Evolutionary conservation across 1,140 invertebrate species (phyloP).

Genomic region (Parapsyche elsis): DNA sequence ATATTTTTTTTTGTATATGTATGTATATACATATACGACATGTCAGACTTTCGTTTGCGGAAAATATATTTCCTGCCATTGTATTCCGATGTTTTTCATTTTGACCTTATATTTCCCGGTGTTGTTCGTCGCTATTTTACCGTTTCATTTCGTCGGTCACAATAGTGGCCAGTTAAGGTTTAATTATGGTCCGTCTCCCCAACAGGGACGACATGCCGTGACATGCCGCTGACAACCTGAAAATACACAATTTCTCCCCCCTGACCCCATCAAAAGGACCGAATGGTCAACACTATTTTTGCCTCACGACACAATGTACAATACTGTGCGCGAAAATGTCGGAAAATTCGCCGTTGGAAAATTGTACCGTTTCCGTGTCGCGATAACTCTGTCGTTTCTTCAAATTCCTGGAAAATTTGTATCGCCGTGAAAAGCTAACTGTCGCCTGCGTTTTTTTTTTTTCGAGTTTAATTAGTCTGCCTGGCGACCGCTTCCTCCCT

Average conservation of each 20-base stretch:
- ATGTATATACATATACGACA: too few relatives aligned
- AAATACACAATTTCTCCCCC: not conserved
- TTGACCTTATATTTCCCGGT: too few relatives aligned
- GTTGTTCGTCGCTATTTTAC: too few relatives aligned
- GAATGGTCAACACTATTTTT: too few relatives aligned
- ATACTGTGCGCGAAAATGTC: not conserved
- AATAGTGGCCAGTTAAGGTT: not conserved
- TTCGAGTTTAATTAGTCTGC: not conserved
- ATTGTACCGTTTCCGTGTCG: not conserved
- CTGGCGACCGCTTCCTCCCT: not conserved
- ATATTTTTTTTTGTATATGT: too few relatives aligned
- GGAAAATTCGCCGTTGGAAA: not conserved
- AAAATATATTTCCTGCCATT: too few relatives aligned
- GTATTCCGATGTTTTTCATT: too few relatives aligned
- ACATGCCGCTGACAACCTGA: not conserved
- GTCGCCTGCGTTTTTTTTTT: not conserved
- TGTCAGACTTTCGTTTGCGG: too few relatives aligned
- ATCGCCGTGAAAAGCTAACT: too few relatives aligned
- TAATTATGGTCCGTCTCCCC: not conserved
- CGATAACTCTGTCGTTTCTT: not conserved
- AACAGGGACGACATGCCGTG: not conserved
- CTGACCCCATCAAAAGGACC: too few relatives aligned
- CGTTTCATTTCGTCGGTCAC: too few relatives aligned
- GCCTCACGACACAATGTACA: too few relatives aligned
- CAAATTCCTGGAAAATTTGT: not conserved